These are phyloP conservation scores for Argyrosomus regius DNA, from an alignment of 2,797 vertebrate genomes.

Conservation along the genomic window DNA sequence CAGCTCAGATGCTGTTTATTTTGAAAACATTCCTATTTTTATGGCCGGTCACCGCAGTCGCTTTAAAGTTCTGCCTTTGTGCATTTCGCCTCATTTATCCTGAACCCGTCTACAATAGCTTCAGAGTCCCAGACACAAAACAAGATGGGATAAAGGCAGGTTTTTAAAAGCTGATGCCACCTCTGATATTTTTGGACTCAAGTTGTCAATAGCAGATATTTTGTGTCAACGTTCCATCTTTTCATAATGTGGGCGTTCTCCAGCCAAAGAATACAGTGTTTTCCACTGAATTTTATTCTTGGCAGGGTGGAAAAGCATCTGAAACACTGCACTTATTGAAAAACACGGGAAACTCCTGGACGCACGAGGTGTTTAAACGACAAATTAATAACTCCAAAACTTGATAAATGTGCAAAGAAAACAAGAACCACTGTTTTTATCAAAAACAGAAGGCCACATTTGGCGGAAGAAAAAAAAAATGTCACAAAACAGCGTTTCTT, in stretches of 20 bases:
- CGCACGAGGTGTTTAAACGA: constrained; percentile 54
- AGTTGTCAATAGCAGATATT: constrained; percentile 55
- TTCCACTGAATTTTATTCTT: constrained; percentile 50
- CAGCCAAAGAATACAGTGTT: constrained; percentile 57
- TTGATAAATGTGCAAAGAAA: constrained; percentile 58
- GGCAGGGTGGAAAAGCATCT: constrained; percentile 37
- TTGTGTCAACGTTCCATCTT: constrained; percentile 13
- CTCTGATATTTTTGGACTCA: constrained; percentile 54
- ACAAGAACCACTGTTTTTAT: constrained; percentile 69
- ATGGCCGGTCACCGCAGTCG: constrained; percentile 89
- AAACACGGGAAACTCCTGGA: constrained; percentile 58
- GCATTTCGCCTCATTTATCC: constrained; percentile 71
- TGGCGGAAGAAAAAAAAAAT: constrained; percentile 30
- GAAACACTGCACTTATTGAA: constrained; percentile 41
- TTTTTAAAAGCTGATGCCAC: constrained; percentile 20
- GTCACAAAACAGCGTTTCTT: neutral
- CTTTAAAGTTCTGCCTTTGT: constrained; percentile 82
- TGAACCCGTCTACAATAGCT: constrained; percentile 36
- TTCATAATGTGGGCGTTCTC: constrained; percentile 18
- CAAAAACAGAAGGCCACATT: constrained; percentile 44
- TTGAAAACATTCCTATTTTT: constrained; percentile 95
- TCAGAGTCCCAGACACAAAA: constrained; percentile 24
- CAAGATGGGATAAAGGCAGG: constrained; percentile 1
- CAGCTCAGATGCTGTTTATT: constrained; percentile 90
- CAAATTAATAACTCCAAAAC: constrained; percentile 52